Base-by-base conservation (phyloP, 2,888 invertebrate species). In the Bugula neritina region DNA sequence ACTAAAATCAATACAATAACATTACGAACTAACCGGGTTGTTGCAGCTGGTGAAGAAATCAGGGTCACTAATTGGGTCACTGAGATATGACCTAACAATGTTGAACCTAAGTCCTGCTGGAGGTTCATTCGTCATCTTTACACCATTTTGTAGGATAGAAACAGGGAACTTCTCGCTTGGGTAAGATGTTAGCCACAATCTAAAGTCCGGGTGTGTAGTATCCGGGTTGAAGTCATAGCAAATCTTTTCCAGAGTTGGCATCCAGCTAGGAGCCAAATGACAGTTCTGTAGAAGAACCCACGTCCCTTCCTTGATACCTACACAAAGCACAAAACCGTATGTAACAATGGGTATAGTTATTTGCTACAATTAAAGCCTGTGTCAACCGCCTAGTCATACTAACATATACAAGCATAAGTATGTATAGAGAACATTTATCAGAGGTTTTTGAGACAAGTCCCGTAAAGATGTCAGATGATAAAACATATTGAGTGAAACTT, bases 41-140 rank as follows among this genome's bases (percentile, higher is more conserved):
- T 80, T 79, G 69, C 80, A 80, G 17, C 81, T 78, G 35, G 76
- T 78, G 74, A 92, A 94, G 89, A 94, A 95, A 79, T 94, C 93
- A 0, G 88, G 85, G 83, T 94, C 92, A 74, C 89, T 91, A 74
- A 95, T 90, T 0, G 95, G 95, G 84, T 95, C 94, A 79, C 85
- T 91, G 71, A 90, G 84, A 84, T 91, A 93, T 0, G 85, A 85
- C 69, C 84, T 77, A 58, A 84, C 73, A 71, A 85, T 78, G 77
- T 85, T 85, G 74, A 84, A 84, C 69, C 84, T 80, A 21, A 85
- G 78, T 35, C 85, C 85, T 73, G 84, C 85, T 0, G 85, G 85
- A 1, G 85, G 84, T 74, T 85, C 85, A 75, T 85, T 85, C 54
- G 85, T 85, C 84, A 85, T 84, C 77, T 85, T 85, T 54, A 85